Evolutionary conservation across 1,140 invertebrate species (phyloP), one percentile per base, ranked within the genome.

Genomic region (Papilio polyxenes): DNA sequence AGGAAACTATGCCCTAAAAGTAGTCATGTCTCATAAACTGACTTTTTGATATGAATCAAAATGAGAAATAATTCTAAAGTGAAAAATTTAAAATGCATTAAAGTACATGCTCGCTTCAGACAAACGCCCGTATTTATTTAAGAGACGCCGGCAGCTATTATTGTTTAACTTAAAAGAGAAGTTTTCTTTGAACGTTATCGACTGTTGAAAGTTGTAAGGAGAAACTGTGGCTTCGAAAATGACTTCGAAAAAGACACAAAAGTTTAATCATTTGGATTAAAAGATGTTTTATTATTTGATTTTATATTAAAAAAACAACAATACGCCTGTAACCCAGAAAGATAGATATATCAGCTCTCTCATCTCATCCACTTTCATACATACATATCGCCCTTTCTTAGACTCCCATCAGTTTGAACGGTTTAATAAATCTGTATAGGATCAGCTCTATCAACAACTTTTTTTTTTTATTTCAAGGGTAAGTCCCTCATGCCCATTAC

Each of bases 71-170:
- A 37, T 69, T 69, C 31, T 69, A 69, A 69, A 69, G 23, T 69
- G 65, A 37, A 65, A 23, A 65, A 69, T 69, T 69, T 37, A 69
- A 69, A 69, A 69, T 69, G 65, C 65, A 69, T 69, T 37, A 37
- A 69, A 69, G 65, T 69, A 3, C 10, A 69, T 11, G 20, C 15
- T 69, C 31, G 20, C 65, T 40, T 69, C 65, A 65, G 20, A 65
- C 59, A 69, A 37, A 15, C 65, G 65, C 23, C 65, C 65, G 23
- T 69, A 31, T 69, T 31, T 69, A 69, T 69, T 69, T 69, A 69
- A 69, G 65, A 9, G 59, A 69, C 37, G 65, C 65, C 23, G 23
- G 65, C 4, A 69, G 65, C 65, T 37, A 37, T 31, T 69, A 69
- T 69, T 69, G 59, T 62, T 62, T 62, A 62, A 56, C 13, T 56